These are phyloP conservation scores for Agrotis ipsilon DNA, from an alignment of 2,888 invertebrate species.

Conservation along the genomic window DNA sequence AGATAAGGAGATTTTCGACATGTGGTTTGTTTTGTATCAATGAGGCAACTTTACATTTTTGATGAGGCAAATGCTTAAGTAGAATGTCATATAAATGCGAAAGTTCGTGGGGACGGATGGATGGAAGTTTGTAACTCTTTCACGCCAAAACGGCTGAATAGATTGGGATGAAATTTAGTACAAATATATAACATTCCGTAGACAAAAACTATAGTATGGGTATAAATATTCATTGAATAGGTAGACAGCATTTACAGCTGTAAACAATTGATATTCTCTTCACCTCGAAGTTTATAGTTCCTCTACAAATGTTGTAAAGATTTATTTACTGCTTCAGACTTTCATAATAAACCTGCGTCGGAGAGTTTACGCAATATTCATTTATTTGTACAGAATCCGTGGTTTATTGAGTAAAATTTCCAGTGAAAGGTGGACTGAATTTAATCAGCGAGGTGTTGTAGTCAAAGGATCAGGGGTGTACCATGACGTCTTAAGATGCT, in stretches of 20 bases:
- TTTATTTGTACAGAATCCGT: conserved; percentile 24
- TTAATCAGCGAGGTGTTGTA: neutral
- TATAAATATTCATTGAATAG: conserved; percentile 4
- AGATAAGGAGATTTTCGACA: conserved; percentile 14
- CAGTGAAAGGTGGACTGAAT: conserved; percentile 19
- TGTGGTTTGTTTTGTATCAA: conserved; percentile 17
- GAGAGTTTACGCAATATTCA: conserved; percentile 9
- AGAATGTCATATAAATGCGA: too few species aligned
- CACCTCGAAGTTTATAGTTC: conserved; percentile 5
- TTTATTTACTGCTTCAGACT: conserved; percentile 17
- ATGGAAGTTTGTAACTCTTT: too few species aligned
- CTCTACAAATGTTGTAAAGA: neutral
- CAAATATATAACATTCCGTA: too few species aligned
- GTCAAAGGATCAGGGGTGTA: too few species aligned
- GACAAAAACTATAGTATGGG: too few species aligned
- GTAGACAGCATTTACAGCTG: neutral
- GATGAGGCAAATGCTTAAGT: neutral
- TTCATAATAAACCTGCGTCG: conserved; percentile 21
- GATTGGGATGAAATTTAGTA: too few species aligned
- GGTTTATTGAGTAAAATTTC: conserved; percentile 38
- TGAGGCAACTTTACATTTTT: neutral
- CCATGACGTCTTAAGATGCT: too few species aligned
- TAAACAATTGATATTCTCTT: conserved; percentile 1
- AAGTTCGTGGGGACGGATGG: too few species aligned
- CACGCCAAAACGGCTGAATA: too few species aligned